A percentile compares a stretch with the other conserved stretches of the same genome.
phyloP scores from a whole-genome alignment of 2,888 invertebrate genomes.

The Orchesellides sinensis region DNA sequence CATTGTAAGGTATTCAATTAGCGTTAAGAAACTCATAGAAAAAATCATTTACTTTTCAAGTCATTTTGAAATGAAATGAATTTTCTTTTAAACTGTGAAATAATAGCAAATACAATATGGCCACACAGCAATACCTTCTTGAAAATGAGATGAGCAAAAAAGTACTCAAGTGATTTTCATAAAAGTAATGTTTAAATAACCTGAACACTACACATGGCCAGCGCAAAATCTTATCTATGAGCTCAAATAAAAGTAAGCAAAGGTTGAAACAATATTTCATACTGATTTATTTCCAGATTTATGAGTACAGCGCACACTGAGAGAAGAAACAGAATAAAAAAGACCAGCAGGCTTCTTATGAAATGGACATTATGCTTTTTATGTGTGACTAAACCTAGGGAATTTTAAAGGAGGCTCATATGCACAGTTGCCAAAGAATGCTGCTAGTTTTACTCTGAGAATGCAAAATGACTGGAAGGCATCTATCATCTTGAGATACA shows the following conservation, averaged over 20 bases:
- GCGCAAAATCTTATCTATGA: slow-evolving; percentile 50
- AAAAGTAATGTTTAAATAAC: slow-evolving; percentile 21
- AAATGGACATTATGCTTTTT: slow-evolving; percentile 53
- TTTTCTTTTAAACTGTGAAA: slow-evolving; percentile 54
- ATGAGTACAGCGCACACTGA: slow-evolving; percentile 65
- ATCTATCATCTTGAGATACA: slow-evolving; percentile 19
- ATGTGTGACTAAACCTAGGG: neutral
- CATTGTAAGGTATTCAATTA: too few species aligned
- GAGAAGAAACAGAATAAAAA: slow-evolving; percentile 54
- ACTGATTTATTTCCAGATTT: slow-evolving; percentile 73
- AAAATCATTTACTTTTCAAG: slow-evolving; percentile 55
- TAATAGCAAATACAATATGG: slow-evolving; percentile 45
- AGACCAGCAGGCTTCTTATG: slow-evolving; percentile 57
- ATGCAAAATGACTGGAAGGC: slow-evolving; percentile 23
- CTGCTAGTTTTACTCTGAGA: slow-evolving; percentile 8
- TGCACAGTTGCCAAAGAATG: neutral
- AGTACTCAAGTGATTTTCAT: slow-evolving; percentile 35
- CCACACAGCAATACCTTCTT: slow-evolving; percentile 51
- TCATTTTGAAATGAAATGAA: slow-evolving; percentile 58
- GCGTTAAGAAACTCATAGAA: slow-evolving; percentile 44
- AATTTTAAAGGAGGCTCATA: slow-evolving; percentile 22
- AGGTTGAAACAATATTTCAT: slow-evolving; percentile 72
- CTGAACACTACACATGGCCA: slow-evolving; percentile 2
- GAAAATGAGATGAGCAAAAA: slow-evolving; percentile 58
- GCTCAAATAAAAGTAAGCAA: slow-evolving; percentile 37